Evolutionary conservation across 1,140 invertebrate genomes (phyloP).

Genomic region (Drosophila pruinosa): DNA sequence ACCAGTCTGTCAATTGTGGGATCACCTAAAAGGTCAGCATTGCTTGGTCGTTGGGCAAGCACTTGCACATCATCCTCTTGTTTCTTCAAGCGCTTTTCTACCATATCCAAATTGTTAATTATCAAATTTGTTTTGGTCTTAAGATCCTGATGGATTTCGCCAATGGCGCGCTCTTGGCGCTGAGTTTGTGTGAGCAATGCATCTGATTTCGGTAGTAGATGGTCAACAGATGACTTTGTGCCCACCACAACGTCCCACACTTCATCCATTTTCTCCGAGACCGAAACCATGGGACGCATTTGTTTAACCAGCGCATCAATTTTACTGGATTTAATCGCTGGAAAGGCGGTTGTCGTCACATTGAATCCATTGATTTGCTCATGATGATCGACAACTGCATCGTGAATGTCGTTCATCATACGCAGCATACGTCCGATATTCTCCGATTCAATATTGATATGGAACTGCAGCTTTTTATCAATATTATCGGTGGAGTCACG

Average conservation of each 20-base stretch:
- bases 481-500: conserved; percentile 89
- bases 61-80: conserved; percentile 87
- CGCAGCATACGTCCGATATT: conserved; percentile 90
- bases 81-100: conserved; percentile 92
- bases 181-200: conserved; percentile 93
- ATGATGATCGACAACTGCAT: conserved; percentile 88
- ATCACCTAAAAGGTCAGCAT: conserved; percentile 89
- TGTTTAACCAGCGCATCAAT: conserved; percentile 90
- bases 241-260: conserved; percentile 94
- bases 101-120: conserved; percentile 92
- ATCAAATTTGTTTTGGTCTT: conserved; percentile 92
- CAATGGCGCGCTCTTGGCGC: conserved; percentile 92
- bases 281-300: conserved; percentile 91
- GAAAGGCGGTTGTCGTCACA: conserved; percentile 84
- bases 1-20: conserved; percentile 90
- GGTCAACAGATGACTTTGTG: conserved; percentile 92
- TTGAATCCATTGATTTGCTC: conserved; percentile 81
- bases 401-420: conserved; percentile 91
- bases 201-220: conserved; percentile 92
- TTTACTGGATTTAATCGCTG: conserved; percentile 87
- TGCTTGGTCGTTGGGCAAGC: conserved; percentile 88
- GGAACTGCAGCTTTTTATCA: conserved; percentile 92
- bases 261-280: conserved; percentile 94
- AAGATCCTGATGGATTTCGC: conserved; percentile 92
- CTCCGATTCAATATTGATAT: conserved; percentile 91